Evolutionary conservation across 2,888 invertebrate genomes (phyloP), one percentile per base, ranked within the genome.

Genomic region (Cotesia congregata): DNA sequence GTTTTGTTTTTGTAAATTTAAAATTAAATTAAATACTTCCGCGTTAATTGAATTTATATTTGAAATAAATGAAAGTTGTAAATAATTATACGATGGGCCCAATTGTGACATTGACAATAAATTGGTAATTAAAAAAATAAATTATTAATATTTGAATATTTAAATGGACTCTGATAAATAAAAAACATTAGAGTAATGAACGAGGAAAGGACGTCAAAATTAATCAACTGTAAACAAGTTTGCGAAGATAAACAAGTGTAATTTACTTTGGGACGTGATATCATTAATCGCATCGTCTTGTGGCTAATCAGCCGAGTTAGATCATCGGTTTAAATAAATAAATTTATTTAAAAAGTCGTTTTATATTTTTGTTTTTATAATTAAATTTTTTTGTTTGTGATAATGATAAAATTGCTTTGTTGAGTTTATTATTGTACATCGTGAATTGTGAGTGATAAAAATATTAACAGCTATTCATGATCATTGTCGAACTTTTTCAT

Each of bases 271-370:
- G 50, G 50, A 50, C 50, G 50, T 50, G 50, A 50, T 50, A 50
- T 50, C 50, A 50, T 50, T 50, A 50, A 50, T 50, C 50, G 50
- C 12, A 50, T 50, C 50, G 50, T 50, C 50, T 50, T 50, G 65
- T 65, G 65, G 20, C 65, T 65, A 65, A 65, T 65, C 65, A 20
- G 12, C 38, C 65, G 65, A 38, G 30, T 65, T 65, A 65, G 65
- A 65, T 65, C 65, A 65, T 65, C 38, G 9, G 30, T 65, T 20
- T 7, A 65, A 65, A 65, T 65, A 65, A 12, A 65, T 30, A 30
- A 7, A 12, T 50, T 4, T 12, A 50, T 30, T 30, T 30, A 50
- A 50, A 50, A 12, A 50, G 3, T 50, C 50, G 50, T 50, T 50
- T 1, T 12, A 50, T 12, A 12, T 12, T 50, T 12, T 50, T 50